Evolutionary conservation across 2,113 vertebrate genomes (phyloP), one percentile per base, ranked within the genome.

Genomic region (Vanacampus margaritifer): DNA sequence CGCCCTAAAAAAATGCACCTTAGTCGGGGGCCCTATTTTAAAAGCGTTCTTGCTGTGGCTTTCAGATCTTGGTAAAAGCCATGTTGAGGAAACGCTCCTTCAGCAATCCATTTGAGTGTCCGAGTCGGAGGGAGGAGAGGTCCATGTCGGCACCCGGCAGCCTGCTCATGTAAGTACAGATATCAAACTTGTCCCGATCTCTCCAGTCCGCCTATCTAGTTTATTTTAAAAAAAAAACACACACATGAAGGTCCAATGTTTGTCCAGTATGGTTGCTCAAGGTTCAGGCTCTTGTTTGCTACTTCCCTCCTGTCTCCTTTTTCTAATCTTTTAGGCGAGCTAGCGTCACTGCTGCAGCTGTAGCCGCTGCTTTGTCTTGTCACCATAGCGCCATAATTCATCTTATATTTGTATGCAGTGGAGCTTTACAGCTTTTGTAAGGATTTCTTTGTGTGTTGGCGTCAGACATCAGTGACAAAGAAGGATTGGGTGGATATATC

Each of bases 61-160:
- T 78, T 28, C 84, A 99, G 97, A 99, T 99, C 86, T 81, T 99
- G 53, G 97, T 98, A 32, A 98, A 98, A 84, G 94, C 97, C 79
- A 99, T 99, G 97, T 86, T 99, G 46, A 91, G 97, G 62, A 99
- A 99, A 74, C 95, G 97, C 41, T 99, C 97, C 75, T 99, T 99
- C 80, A 93, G 97, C 45, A 99, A 99, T 72, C 97, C 97, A 0
- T 99, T 97, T 0, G 97, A 99, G 84, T 89, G 89, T 24, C 94
- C 94, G 9, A 88, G 89, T 9, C 91, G 95, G 66, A 87, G 93
- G 67, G 97, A 98, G 80, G 96, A 95, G 87, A 83, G 95, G 10
- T 98, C 96, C 71, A 96, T 97, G 95, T 98, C 97, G 19, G 95
- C 95, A 1, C 95, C 97, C 0, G 94, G 95, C 66, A 98, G 93